These are phyloP conservation scores for Neodontobutis hainanensis DNA, from an alignment of 2,113 vertebrate genomes.

Conservation along the genomic window DNA sequence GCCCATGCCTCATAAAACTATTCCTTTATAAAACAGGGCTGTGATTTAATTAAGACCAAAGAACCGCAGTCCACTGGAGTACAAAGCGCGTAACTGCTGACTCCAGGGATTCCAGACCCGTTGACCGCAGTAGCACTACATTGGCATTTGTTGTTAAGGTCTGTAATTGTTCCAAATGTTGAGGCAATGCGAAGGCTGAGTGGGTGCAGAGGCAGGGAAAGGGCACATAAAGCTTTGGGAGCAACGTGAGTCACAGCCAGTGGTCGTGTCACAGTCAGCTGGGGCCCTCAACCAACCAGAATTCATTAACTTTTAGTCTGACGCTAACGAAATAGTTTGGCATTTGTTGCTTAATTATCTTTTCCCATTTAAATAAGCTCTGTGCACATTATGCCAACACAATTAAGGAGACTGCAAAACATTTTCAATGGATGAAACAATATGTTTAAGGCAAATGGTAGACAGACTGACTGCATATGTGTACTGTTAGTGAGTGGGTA, in stretches of 20 bases:
- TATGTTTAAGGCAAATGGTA: neutral
- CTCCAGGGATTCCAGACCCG: slow-evolving; percentile 36
- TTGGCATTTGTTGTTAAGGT: slow-evolving; percentile 27
- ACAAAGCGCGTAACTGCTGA: slow-evolving; percentile 40
- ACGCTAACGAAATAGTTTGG: slow-evolving; percentile 10
- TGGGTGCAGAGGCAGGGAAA: slow-evolving; percentile 16
- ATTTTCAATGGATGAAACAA: neutral
- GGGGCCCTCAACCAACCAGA: neutral
- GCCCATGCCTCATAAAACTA: slow-evolving; percentile 54
- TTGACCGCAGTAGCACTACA: slow-evolving; percentile 25
- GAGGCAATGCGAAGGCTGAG: slow-evolving; percentile 6
- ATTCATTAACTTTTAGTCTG: slow-evolving; percentile 8
- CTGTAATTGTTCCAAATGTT: slow-evolving; percentile 37
- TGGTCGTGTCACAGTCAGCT: neutral
- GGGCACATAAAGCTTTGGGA: neutral
- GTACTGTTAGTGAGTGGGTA: neutral
- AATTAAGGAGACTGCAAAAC: neutral
- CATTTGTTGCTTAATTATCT: slow-evolving; percentile 8
- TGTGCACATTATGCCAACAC: neutral
- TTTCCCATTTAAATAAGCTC: neutral
- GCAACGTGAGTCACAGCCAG: neutral
- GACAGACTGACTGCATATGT: neutral
- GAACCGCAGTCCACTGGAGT: slow-evolving; percentile 22
- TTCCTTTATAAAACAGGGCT: slow-evolving; percentile 40
- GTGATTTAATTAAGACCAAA: slow-evolving; percentile 60